Conservation (phyloP, 2,888 invertebrate genomes). For the Podotricha telesiphe region DNA sequence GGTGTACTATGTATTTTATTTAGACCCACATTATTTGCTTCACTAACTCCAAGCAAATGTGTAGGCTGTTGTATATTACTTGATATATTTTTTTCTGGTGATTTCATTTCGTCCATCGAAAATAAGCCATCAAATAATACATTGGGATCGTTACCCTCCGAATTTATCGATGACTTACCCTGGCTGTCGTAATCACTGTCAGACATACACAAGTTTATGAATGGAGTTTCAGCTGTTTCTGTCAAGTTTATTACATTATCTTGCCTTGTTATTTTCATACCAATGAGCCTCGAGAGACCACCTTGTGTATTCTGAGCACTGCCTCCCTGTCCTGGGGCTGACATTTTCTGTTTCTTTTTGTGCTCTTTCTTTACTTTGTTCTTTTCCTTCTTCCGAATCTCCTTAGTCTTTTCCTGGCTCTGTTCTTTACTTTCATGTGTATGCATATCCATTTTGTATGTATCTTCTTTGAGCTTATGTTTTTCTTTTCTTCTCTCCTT, state of each 20-base stretch:
- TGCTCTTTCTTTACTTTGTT: constrained; percentile 49
- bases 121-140: constrained; percentile 65
- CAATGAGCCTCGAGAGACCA: constrained; percentile 61
- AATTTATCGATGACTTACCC: constrained; percentile 58
- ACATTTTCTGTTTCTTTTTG: constrained; percentile 48
- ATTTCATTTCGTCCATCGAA: constrained; percentile 67
- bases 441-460: constrained; percentile 40
- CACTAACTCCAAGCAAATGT: not conserved
- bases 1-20: constrained; percentile 9
- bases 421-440: constrained; percentile 41
- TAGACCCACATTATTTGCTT: constrained; percentile 12
- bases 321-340: constrained; percentile 13
- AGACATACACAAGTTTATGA: constrained; percentile 44
- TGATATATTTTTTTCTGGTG: constrained; percentile 52
- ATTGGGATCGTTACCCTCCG: constrained; percentile 55
- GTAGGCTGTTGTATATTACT: constrained; percentile 29
- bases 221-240: not conserved
- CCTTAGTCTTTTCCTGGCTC: constrained; percentile 43
- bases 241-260: constrained; percentile 28
- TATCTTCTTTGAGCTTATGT: constrained; percentile 50
- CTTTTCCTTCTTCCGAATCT: constrained; percentile 45
- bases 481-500: constrained; percentile 62
- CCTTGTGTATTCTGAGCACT: constrained; percentile 43
- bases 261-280: constrained; percentile 60
- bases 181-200: constrained; percentile 65